A percentile compares a stretch with the other conserved stretches of the same genome.
phyloP scores from a whole-genome alignment of 30 jellyfish, hydroid and myxozoan genomes.

The Turritopsis rubra region DNA sequence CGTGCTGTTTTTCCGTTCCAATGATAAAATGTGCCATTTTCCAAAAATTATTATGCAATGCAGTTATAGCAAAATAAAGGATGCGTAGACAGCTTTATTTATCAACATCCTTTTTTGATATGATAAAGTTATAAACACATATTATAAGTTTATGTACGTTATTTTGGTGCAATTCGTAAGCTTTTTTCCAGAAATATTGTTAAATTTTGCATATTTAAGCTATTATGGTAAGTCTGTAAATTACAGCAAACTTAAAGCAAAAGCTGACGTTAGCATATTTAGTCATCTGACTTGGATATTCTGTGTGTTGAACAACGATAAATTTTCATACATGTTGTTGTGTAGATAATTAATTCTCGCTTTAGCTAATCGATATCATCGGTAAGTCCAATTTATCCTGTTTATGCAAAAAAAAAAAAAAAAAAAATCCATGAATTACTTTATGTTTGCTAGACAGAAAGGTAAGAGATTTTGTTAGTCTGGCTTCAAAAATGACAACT shows the following conservation, averaged over 20 bases:
- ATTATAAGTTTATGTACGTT: too few relatives aligned
- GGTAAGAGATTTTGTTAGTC: neutral
- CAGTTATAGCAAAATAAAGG: neutral
- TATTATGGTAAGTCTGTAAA: neutral
- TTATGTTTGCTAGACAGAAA: neutral
- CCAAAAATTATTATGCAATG: neutral
- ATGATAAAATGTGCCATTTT: neutral
- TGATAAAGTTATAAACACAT: too few relatives aligned
- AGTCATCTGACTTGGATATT: neutral
- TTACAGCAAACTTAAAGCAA: neutral
- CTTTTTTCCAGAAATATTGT: too few relatives aligned
- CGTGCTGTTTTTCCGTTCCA: neutral
- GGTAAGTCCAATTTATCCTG: neutral
- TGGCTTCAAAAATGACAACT: too few relatives aligned
- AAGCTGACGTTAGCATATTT: neutral
- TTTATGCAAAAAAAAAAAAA: neutral
- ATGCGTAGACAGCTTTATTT: neutral
- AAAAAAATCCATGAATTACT: neutral
- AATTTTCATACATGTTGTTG: too few relatives aligned
- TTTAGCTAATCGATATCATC: too few relatives aligned
- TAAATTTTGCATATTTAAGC: too few relatives aligned
- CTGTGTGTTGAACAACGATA: neutral
- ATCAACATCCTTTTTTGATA: too few relatives aligned
- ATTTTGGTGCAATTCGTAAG: too few relatives aligned
- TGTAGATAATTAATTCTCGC: too few relatives aligned